Conservation (phyloP, 1,140 invertebrate species). For the Pseudobourletiella spinata region DNA sequence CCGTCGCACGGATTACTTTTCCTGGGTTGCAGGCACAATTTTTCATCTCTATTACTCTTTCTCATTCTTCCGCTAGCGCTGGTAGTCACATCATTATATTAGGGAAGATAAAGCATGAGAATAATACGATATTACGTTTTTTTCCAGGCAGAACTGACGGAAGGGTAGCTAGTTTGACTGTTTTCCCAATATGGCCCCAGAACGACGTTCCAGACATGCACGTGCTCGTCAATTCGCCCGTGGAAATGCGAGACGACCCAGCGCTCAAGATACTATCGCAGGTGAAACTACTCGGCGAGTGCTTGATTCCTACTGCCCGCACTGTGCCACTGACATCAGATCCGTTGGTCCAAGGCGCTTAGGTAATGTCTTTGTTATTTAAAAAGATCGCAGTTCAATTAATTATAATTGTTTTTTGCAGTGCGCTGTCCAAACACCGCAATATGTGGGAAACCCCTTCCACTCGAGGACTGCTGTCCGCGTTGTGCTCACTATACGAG, state of each 20-base stretch:
- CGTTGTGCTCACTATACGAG: conserved; percentile 32
- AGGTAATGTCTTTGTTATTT: conserved; percentile 15
- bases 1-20: too few relatives aligned
- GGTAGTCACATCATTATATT: too few relatives aligned
- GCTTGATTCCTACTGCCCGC: conserved; percentile 32
- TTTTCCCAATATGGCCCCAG: conserved; percentile 27
- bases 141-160: too few relatives aligned
- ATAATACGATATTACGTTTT: too few relatives aligned
- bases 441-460: conserved; percentile 30
- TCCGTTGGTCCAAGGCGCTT: conserved; percentile 24
- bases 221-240: conserved; percentile 4
- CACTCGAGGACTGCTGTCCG: conserved; percentile 28
- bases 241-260: conserved; percentile 10
- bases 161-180: too few relatives aligned
- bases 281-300: conserved; percentile 28
- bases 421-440: conserved; percentile 31
- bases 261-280: conserved; percentile 26
- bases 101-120: too few relatives aligned
- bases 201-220: conserved; percentile 16
- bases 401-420: conserved; percentile 12
- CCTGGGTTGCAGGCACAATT: too few relatives aligned
- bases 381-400: neutral
- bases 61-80: too few relatives aligned
- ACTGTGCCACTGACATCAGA: conserved; percentile 33
- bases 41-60: too few relatives aligned